Conservation (phyloP, 2,113 vertebrate genomes). For the Benthochromis sp. region DNA sequence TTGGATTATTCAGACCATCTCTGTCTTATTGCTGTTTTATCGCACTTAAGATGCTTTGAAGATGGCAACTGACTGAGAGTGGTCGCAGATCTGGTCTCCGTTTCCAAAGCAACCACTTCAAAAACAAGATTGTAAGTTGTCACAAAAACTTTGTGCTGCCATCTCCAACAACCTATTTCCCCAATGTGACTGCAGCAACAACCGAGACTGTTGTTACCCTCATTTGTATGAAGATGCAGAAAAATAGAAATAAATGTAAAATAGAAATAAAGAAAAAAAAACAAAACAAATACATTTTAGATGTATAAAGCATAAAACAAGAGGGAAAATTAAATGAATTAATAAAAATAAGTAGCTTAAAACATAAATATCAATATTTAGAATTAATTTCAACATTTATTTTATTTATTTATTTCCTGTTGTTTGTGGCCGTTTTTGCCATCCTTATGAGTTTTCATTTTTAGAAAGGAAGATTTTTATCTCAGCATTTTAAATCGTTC, state of each 20-base stretch:
- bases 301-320: neutral
- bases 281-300: neutral
- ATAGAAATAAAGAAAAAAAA: neutral
- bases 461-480: neutral
- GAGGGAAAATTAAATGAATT: neutral
- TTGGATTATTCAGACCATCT: neutral
- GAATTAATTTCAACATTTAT: neutral
- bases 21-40: neutral
- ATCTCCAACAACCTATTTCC: neutral
- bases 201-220: neutral
- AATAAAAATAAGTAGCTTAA: neutral
- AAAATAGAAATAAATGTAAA: neutral
- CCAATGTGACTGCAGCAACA: neutral
- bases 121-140: neutral
- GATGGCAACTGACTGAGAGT: neutral
- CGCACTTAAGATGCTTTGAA: neutral
- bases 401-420: neutral
- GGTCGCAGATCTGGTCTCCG: neutral
- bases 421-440: neutral
- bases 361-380: neutral
- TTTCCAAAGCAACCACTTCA: neutral
- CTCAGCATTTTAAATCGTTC: neutral
- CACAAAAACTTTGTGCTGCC: neutral
- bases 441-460: neutral
- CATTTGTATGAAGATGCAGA: neutral